These are phyloP conservation scores for Octomys mimax DNA, from an alignment of 2,797 vertebrate species.

Conservation along the genomic window DNA sequence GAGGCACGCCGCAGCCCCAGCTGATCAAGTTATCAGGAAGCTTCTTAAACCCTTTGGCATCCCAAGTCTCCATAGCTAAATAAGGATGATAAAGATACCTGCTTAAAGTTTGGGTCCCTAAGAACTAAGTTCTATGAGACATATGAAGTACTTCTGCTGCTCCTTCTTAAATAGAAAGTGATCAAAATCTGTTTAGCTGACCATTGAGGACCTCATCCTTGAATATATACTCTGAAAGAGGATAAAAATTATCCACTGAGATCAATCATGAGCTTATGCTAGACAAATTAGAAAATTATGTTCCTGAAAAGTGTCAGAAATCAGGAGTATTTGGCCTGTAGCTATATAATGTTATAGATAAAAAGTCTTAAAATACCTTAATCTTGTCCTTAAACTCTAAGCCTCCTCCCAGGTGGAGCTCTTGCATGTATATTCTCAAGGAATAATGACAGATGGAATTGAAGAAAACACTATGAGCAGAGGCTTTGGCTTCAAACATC, in stretches of 20 bases:
- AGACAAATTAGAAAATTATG: neutral
- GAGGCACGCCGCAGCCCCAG: neutral
- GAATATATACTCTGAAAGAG: neutral
- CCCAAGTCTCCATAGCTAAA: neutral
- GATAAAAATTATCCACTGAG: neutral
- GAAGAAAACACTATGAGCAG: slow-evolving; percentile 1
- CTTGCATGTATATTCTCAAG: neutral
- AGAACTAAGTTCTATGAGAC: slow-evolving; percentile 32
- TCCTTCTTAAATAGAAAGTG: slow-evolving; percentile 32
- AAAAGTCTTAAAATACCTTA: slow-evolving; percentile 2
- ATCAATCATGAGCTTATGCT: slow-evolving; percentile 10
- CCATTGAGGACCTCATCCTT: slow-evolving; percentile 13
- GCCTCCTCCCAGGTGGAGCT: neutral
- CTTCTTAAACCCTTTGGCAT: neutral
- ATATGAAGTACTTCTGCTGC: neutral
- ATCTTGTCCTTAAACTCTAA: neutral
- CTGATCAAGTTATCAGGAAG: neutral
- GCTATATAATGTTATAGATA: neutral
- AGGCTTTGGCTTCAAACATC: slow-evolving; percentile 1
- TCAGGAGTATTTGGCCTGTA: neutral
- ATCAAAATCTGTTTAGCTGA: slow-evolving; percentile 45
- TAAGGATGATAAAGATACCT: neutral
- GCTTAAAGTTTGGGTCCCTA: slow-evolving; percentile 21
- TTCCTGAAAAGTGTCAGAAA: slow-evolving; percentile 25
- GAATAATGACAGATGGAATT: slow-evolving; percentile 35